Base-by-base conservation (phyloP, 2,797 vertebrate genomes). In the Etheostoma nigrum region DNA sequence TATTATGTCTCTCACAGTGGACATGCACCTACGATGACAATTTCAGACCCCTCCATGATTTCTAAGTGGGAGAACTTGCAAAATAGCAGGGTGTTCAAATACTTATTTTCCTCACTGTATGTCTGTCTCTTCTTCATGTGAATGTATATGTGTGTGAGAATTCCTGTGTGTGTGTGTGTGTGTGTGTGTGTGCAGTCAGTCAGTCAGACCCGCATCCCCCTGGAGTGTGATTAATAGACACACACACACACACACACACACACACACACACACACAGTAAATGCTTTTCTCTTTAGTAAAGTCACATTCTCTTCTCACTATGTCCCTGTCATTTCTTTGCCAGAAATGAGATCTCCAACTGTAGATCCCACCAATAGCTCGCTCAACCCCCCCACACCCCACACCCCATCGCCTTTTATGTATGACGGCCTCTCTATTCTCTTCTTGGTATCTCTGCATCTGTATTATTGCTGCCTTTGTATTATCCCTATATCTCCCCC, bases 221-320 rank as follows among this genome's bases (percentile, higher is more conserved):
- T 62, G 83, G 82, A 82, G 89, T 85, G 90, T 93, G 89, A 92
- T 89, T 93, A 90, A 92, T 89, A 85, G 76, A 23, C 72, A 70
- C 71, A 63, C 84, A 72, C 77, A 70, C 82, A 72, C 12, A 19
- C 72, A 70, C 71, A 63, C 84, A 72, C 77, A 72, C 73, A 67
- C 53, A 30, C 66, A 73, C 61, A 51, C 52, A 45, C 23, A 30
- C 23, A 68, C 5, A 57, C 4, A 15, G 18, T 57, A 54, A 33
- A 79, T 65, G 42, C 76, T 81, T 71, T 63, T 74, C 68, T 70
- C 71, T 83, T 67, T 57, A 47, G 55, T 81, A 85, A 84, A 85
- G 75, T 81, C 82, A 58, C 76, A 81, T 88, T 88, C 89, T 65
- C 60, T 48, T 74, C 83, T 74, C 58, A 42, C 74, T 13, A 51